These are phyloP conservation scores for Percina caprodes DNA, from an alignment of 2,113 vertebrate genomes.

Conservation along the genomic window DNA sequence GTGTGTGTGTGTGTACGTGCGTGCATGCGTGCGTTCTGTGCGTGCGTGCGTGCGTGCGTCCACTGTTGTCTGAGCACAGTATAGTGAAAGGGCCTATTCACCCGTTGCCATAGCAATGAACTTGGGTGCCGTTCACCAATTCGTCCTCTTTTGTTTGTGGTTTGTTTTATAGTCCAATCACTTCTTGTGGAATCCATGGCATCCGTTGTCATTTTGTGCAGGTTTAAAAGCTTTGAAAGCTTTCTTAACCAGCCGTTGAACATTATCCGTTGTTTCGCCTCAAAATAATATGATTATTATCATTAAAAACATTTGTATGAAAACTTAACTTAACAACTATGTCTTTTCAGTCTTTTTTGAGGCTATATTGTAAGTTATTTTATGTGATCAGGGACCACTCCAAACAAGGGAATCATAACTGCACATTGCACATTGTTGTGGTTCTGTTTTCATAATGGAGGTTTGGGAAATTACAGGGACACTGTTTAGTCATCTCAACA, in stretches of 20 bases:
- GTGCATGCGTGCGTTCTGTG: constrained; percentile 12
- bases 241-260: constrained; percentile 5
- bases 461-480: constrained; percentile 38
- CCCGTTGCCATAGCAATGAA: constrained; percentile 77
- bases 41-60: background rate
- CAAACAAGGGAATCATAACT: background rate
- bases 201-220: constrained; percentile 35
- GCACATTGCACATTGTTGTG: background rate
- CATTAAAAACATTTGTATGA: constrained; percentile 1
- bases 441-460: constrained; percentile 11
- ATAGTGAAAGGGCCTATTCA: constrained; percentile 79
- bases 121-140: constrained; percentile 67
- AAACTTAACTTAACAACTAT: background rate
- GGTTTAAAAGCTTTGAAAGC: constrained; percentile 33
- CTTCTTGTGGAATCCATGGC: constrained; percentile 67
- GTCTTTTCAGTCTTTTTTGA: background rate
- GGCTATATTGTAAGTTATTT: background rate
- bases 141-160: constrained; percentile 73
- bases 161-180: constrained; percentile 67
- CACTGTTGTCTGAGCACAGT: constrained; percentile 72
- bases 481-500: constrained; percentile 7
- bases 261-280: background rate
- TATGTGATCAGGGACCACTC: background rate
- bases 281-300: background rate
- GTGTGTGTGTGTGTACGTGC: constrained; percentile 10